phyloP scores from a whole-genome alignment of 2,888 invertebrate species.

The Tortricodes alternella region DNA sequence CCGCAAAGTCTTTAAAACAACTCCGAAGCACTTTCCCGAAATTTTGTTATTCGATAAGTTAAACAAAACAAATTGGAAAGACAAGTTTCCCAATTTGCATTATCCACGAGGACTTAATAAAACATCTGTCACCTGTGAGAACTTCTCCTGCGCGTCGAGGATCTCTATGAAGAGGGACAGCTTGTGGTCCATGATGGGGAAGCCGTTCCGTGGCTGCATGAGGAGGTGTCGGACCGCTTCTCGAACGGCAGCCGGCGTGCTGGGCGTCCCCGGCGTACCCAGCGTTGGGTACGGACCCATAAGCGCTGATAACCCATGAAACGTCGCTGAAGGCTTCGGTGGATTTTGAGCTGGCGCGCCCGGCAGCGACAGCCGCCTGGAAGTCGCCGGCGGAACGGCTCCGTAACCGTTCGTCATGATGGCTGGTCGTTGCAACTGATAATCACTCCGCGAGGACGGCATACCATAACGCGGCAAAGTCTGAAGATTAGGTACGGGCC shows the following conservation, averaged over 20 bases:
- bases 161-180: conserved; percentile 91
- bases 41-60: conserved; percentile 27
- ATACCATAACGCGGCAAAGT: conserved; percentile 76
- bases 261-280: conserved; percentile 71
- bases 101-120: conserved; percentile 39
- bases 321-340: conserved; percentile 85
- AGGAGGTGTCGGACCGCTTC: conserved; percentile 87
- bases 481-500: conserved; percentile 69
- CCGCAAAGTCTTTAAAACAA: conserved; percentile 21
- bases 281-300: conserved; percentile 55
- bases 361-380: conserved; percentile 81
- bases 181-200: conserved; percentile 90
- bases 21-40: conserved; percentile 15
- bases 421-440: conserved; percentile 82
- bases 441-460: conserved; percentile 84
- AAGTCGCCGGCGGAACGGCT: conserved; percentile 76
- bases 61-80: conserved; percentile 13
- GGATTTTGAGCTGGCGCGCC: conserved; percentile 71
- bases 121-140: conserved; percentile 85
- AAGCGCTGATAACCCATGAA: conserved; percentile 79
- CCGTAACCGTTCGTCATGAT: conserved; percentile 79
- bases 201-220: conserved; percentile 87
- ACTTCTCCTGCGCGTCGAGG: conserved; percentile 90
- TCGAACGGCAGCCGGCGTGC: conserved; percentile 85
- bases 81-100: conserved; percentile 16